Base-by-base conservation (phyloP, 2,113 vertebrate genomes). In the Alexandromys fortis region DNA sequence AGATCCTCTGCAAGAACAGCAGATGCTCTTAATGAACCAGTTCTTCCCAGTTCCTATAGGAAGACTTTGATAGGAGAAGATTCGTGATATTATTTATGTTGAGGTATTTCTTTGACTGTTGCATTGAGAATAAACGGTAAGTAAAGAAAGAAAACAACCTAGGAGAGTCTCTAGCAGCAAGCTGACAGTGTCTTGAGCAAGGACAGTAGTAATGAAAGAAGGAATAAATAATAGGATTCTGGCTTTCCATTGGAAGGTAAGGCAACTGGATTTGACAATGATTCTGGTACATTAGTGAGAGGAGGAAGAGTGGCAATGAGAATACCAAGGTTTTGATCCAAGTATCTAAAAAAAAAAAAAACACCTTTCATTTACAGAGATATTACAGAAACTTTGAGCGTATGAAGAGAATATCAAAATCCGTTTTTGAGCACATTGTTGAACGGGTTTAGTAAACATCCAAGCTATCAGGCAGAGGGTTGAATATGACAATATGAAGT, bases 351-450 rank as follows among this genome's bases (percentile, higher is more conserved):
- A 81, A 28, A 49, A 10, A 90, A 81, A 28, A 76, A 75, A 42
- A 13, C 77, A 65, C 14, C 14, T 87, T 2, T 28, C 6, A 38
- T 86, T 95, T 95, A 16, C 49, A 89, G 68, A 89, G 58, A 33
- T 33, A 96, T 42, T 12, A 49, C 28, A 83, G 33, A 68, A 86
- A n/a, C 42, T 78, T 85, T 86, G 52, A 94, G 83, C 67, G 42
- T 24, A 22, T 55, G 3, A 30, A 47, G 30, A 28, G 77, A 26
- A 79, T 70, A 92, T 11, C 38, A 70, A 21, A 76, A 89, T 78
- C 22, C 24, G 11, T 4, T 86, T 93, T 93, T 86, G 30, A 92
- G 49, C 10, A 42, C 47, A 24, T 63, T 88, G 19, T 82, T 77
- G 47, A 38, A 89, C 65, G 67, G 89, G 58, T 24, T 28, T 79